A percentile compares a stretch with the other conserved stretches of the same genome.
Evolutionary conservation across 53 echinoderm and acorn worm genomes (phyloP).

Genomic region (Temnopleurus reevesii): DNA sequence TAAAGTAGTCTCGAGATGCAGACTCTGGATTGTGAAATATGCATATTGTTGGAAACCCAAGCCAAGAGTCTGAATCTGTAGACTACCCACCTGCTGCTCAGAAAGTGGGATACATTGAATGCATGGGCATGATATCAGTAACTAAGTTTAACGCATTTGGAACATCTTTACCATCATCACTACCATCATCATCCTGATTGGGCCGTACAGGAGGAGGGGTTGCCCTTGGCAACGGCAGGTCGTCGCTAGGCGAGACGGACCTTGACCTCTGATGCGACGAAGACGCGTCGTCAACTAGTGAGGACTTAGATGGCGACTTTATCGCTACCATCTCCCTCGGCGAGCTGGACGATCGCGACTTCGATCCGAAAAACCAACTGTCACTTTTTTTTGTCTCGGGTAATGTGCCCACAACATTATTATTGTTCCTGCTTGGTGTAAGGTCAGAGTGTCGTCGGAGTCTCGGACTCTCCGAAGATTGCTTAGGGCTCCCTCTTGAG

Average conservation of each 20-base stretch:
- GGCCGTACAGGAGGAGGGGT: conserved; percentile 20
- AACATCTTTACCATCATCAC: not conserved
- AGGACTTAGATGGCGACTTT: not conserved
- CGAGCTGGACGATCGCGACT: not conserved
- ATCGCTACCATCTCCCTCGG: conserved; percentile 4
- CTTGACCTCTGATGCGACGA: not conserved
- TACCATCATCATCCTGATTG: not conserved
- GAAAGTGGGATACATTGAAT: not conserved
- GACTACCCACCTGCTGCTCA: no score
- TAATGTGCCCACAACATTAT: not conserved
- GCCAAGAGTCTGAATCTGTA: no score
- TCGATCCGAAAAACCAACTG: not conserved
- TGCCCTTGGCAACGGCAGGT: not conserved
- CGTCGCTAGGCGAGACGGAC: not conserved
- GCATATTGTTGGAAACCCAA: no score
- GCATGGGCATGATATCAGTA: not conserved
- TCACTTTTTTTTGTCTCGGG: conserved; percentile 14
- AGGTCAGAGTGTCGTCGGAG: conserved; percentile 20
- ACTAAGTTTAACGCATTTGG: not conserved
- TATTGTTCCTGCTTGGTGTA: not conserved
- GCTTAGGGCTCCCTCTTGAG: not conserved
- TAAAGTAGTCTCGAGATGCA: no score
- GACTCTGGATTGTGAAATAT: no score
- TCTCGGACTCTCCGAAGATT: not conserved
- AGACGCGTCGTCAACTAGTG: no score